Base-by-base conservation (phyloP, 2,797 vertebrate genomes). In the Poeciliopsis presidionis region DNA sequence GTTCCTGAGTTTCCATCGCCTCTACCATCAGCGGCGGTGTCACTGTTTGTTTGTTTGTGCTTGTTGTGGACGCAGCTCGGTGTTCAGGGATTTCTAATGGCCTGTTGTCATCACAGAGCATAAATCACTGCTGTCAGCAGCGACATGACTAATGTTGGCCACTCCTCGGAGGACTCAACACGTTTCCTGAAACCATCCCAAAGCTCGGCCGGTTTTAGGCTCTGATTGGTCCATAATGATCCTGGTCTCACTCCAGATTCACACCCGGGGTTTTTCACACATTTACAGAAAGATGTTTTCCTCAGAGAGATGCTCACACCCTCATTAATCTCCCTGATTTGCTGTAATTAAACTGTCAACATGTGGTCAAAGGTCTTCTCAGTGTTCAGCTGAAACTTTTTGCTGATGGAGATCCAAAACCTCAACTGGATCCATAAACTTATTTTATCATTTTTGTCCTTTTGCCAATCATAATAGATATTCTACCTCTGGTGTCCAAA, bases 71-170 rank as follows among this genome's bases (percentile, higher is more conserved):
- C 30, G 71, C 49, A 46, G 78, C 28, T 76, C 76, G 33, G 77
- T 57, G 11, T 74, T 77, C 20, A 25, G 89, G 87, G 84, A 87
- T 33, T 16, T 36, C 36, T 91, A 91, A 91, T 88, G 88, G 86
- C 82, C 84, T 79, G 49, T 71, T 83, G 82, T 87, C 87, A 80
- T 90, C 87, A 83, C 86, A 87, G 78, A 67, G 36, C 85, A 91
- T 90, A 79, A 91, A 91, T 91, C 84, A 83, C 28, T 4, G 25
- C 69, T 75, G 76, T 81, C 90, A 86, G 79, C 16, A 8, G 61
- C 12, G 78, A 83, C 82, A 16, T 83, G 81, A 85, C 86, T 90
- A 85, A 88, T 87, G 88, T 71, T 47, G 63, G 20, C 70, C 5
- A 45, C 25, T 85, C 77, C 85, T 83, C 80, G 4, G 74, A 76